Percentiles rank a stretch among this genome's conserved stretches.
These are phyloP conservation scores for Scarus forsteni DNA, from an alignment of 2,797 vertebrate genomes.

Conservation along the genomic window DNA sequence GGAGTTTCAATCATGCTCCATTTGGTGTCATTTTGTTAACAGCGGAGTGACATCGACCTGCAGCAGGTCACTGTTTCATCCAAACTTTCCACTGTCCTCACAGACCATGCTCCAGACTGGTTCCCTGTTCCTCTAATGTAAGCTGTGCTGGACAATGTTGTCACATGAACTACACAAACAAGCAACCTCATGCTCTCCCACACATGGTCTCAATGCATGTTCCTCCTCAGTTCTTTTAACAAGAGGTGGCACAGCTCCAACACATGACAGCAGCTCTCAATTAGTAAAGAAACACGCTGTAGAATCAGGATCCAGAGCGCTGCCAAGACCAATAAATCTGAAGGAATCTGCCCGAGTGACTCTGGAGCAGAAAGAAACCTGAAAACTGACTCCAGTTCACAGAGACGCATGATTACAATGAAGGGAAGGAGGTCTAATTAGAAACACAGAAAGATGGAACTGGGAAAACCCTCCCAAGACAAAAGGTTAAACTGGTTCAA, in stretches of 20 bases:
- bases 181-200: conserved; percentile 30
- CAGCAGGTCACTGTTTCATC: no score
- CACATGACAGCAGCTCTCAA: conserved; percentile 59
- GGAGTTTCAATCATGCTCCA: no score
- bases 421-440: background rate
- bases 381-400: background rate
- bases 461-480: background rate
- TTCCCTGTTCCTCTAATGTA: background rate
- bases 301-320: conserved; percentile 25
- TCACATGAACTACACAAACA: conserved; percentile 35
- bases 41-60: no score
- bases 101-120: background rate
- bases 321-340: conserved; percentile 46
- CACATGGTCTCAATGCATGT: conserved; percentile 59
- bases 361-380: conserved; percentile 4
- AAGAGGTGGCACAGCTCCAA: conserved; percentile 53
- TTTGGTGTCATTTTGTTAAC: no score
- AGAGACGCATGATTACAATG: background rate
- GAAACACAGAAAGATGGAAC: background rate
- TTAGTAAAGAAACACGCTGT: conserved; percentile 38
- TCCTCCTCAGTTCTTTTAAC: conserved; percentile 52
- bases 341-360: conserved; percentile 38
- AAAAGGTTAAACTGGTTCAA: background rate
- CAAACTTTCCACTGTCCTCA: no score
- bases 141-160: conserved; percentile 8